phyloP scores from a whole-genome alignment of 2,797 vertebrate genomes.

The Periparus ater region DNA sequence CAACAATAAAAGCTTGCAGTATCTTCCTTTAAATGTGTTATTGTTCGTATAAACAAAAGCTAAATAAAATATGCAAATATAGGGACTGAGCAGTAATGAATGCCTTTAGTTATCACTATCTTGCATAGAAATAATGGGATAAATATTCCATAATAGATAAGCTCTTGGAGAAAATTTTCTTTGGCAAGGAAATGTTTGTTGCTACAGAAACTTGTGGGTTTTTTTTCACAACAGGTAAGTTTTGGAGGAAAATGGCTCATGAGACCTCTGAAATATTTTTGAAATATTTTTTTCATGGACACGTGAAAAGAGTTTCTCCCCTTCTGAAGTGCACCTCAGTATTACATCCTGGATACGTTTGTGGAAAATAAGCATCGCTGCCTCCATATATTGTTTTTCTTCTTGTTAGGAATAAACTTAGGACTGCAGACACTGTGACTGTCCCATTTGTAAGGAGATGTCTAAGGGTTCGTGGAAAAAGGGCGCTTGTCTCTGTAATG shows the following conservation, averaged over 20 bases:
- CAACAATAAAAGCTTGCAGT: neutral
- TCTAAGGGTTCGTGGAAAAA: neutral
- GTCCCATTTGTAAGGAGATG: neutral
- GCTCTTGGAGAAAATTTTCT: neutral
- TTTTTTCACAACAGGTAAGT: neutral
- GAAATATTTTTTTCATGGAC: no score
- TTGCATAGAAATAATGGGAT: slow-evolving; percentile 1
- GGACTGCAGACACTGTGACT: neutral
- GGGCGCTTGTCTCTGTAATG: fast-evolving
- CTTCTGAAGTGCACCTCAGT: neutral
- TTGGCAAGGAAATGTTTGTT: neutral
- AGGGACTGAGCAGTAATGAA: neutral
- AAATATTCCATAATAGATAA: neutral
- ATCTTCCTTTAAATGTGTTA: neutral
- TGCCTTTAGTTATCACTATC: neutral
- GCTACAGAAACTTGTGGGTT: neutral
- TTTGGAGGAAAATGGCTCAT: neutral
- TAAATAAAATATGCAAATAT: neutral
- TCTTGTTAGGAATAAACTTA: neutral
- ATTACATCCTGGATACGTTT: neutral
- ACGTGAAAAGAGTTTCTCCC: no score
- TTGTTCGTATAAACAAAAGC: neutral
- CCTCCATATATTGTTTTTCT: neutral
- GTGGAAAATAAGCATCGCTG: neutral
- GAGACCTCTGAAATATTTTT: neutral